Base-by-base conservation (phyloP, 2,888 invertebrate genomes). In the Acrobeloides nanus region DNA sequence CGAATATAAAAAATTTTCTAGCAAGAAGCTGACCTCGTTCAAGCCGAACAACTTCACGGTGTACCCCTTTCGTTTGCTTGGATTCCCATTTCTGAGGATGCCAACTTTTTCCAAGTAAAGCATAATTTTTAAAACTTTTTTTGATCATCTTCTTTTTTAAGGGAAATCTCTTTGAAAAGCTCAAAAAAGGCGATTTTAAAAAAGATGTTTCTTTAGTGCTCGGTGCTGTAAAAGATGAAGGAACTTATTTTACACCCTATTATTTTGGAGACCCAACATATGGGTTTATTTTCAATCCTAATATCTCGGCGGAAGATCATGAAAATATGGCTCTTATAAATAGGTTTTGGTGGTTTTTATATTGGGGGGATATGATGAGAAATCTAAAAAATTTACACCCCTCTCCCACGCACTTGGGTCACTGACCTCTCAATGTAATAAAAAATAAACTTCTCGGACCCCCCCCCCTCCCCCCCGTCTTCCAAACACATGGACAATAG, bases 191-290 rank as follows among this genome's bases (percentile, higher is more conserved):
- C 5, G 50, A 87, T 72, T 90, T 90, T 77, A 92, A 92, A 76
- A 88, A 87, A 76, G 86, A 70, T 41, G 59, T 87, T 15, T 87
- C 86, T 69, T 83, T 90, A 57, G 79, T 92, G 38, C 83, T 89
- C 81, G 92, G 92, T 34, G 86, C 86, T 38, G 90, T 90, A 74
- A 84, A 85, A 17, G 89, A 92, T 74, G 92, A 93, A 74, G 92
- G 89, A 27, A 87, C 66, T 10, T 72, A 69, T 51, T 72, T 71
- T 71, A 48, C 73, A 21, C 71, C 70, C n/a, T 72, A 69, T 37
- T 68, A 66, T 43, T 57, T 72, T 56, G 39, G 50, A 12, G 38
- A 50, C 24, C 51, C 38, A 35, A 35, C 62, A 29, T 67, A 57
- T 42, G 68, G 71, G 34, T 73, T 73, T 55, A 52, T 57, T 29